A percentile compares a stretch with the other conserved stretches of the same genome.
These are phyloP conservation scores for Smittia aterrima DNA, from an alignment of 2,888 invertebrate species.

Conservation along the genomic window DNA sequence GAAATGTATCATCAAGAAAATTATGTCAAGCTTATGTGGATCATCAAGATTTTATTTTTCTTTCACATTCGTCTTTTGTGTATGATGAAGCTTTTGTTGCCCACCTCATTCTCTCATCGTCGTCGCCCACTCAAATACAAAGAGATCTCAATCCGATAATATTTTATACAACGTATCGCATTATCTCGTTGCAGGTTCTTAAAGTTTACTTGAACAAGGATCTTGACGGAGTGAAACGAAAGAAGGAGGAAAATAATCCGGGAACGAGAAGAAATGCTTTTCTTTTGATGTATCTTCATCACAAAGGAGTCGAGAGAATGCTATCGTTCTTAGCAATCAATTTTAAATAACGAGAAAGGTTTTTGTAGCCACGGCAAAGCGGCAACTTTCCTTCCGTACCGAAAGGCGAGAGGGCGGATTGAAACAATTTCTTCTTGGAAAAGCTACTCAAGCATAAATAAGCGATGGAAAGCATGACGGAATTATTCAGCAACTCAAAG, in stretches of 20 bases:
- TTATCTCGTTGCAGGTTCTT: neutral
- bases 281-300: neutral
- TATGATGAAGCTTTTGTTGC: too few relatives aligned
- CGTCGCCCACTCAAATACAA: neutral
- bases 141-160: neutral
- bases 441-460: neutral
- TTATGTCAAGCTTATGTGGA: neutral
- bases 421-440: neutral
- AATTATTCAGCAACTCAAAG: neutral
- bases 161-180: neutral
- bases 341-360: conserved; percentile 15
- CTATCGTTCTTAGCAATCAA: neutral
- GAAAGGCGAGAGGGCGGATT: neutral
- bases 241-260: neutral
- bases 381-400: neutral
- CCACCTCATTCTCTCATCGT: too few relatives aligned
- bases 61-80: too few relatives aligned
- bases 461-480: conserved; percentile 14
- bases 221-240: neutral
- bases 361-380: neutral
- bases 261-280: neutral
- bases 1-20: neutral
- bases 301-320: conserved; percentile 7
- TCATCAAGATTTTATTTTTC: neutral
- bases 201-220: neutral